Conservation (phyloP, 2,888 invertebrate genomes). For the Eilema sororculum region DNA sequence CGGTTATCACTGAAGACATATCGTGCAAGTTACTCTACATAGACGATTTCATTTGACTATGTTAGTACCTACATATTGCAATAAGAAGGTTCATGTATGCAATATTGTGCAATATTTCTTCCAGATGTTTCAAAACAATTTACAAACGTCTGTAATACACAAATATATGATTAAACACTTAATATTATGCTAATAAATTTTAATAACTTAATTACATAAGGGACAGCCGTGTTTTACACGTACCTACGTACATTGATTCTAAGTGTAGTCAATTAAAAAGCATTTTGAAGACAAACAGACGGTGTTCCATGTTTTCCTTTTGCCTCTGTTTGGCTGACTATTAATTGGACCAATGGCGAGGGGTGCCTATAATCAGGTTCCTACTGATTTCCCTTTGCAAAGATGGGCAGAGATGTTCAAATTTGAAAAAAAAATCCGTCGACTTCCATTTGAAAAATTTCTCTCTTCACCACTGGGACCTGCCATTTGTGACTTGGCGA, state of each 20-base stretch:
- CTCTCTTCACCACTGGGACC: no score
- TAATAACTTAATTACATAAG: slow-evolving; percentile 26
- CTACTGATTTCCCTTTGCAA: no score
- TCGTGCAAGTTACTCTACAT: slow-evolving; percentile 14
- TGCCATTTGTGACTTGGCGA: no score
- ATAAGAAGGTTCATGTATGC: not conserved
- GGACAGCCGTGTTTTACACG: slow-evolving; percentile 53
- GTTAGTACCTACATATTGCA: not conserved
- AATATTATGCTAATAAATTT: slow-evolving; percentile 49
- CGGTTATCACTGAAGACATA: slow-evolving; percentile 17
- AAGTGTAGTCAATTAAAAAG: slow-evolving; percentile 28
- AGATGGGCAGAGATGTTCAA: no score
- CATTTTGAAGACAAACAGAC: slow-evolving; percentile 22
- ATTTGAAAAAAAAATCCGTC: no score
- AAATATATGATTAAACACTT: slow-evolving; percentile 33
- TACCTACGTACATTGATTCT: slow-evolving; percentile 34
- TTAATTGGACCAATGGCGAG: no score
- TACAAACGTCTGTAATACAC: not conserved
- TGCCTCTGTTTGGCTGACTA: no score
- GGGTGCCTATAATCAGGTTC: no score
- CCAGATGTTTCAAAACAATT: not conserved
- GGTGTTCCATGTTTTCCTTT: no score
- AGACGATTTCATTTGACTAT: not conserved
- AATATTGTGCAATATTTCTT: slow-evolving; percentile 24
- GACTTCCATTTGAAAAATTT: no score